phyloP scores from a whole-genome alignment of 2,113 vertebrate genomes.

The Amphilophus citrinellus region DNA sequence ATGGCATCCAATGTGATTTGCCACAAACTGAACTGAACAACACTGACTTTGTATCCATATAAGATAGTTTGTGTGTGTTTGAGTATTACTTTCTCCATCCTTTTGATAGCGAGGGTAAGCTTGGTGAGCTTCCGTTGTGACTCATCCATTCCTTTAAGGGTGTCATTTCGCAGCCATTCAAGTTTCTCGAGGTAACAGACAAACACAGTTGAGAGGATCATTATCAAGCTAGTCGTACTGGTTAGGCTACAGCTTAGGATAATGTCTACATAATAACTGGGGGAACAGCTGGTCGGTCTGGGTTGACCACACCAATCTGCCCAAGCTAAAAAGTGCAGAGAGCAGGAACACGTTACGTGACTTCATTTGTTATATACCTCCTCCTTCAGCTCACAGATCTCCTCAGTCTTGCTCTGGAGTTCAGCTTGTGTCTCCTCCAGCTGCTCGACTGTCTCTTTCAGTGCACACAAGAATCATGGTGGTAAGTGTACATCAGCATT shows the following conservation, averaged over 20 bases:
- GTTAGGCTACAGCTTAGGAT: not conserved
- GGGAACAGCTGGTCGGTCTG: not conserved
- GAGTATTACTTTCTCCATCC: not conserved
- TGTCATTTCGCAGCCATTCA: not conserved
- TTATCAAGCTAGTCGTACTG: not conserved
- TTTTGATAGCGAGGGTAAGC: too few species aligned
- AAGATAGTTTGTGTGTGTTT: not conserved
- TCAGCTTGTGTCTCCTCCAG: not conserved
- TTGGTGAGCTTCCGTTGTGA: not conserved
- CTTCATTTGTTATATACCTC: not conserved
- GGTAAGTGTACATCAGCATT: not conserved
- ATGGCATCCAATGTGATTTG: not conserved
- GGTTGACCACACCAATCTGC: not conserved
- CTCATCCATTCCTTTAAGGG: not conserved
- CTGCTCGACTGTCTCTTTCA: not conserved
- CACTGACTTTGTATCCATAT: not conserved
- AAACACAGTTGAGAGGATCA: not conserved
- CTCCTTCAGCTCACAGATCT: not conserved
- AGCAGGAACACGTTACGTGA: not conserved
- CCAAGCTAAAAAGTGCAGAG: not conserved
- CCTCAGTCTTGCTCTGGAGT: not conserved
- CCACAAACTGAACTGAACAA: not conserved
- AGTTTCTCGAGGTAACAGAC: not conserved
- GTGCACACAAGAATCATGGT: not conserved
- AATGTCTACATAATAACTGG: not conserved